Base-by-base conservation (phyloP, 1,140 invertebrate genomes). In the Seison nebaliae region DNA sequence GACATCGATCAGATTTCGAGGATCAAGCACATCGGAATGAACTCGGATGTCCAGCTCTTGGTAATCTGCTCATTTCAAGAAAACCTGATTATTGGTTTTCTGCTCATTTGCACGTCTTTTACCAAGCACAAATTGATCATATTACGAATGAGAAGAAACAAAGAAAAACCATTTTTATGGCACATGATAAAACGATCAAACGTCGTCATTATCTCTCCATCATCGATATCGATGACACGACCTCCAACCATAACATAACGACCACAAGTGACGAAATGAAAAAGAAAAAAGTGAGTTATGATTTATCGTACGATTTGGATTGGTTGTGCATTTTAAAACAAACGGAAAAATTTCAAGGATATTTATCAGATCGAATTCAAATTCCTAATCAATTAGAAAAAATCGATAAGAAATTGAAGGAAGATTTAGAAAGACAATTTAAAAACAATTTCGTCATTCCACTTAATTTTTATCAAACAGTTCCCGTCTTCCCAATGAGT, bases 31-130 rank as follows among this genome's bases (percentile, higher is more conserved):
- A 75, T 39, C 60, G 60, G 2, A 70, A 76, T 49, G 59, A 64
- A 35, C 58, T 96, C 5, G 88, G 88, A 5, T 88, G 74, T 63
- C 67, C 70, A 24, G 73, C 79, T 19, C 66, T 69, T 23, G 70
- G 72, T 55, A 73, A 81, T 46, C 53, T 96, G 9, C 54, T 96
- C 2, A 53, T 70, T 32, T 49, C 64, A 23, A 51, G 94, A 28
- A 67, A 76, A 53, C 88, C 88, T 12, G 59, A 62, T 1, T 83
- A 78, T 59, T 96, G 84, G 84, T 98, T 96, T 63, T 63, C 86
- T 31, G 88, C 81, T 29, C 88, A 98, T 66, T 64, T 96, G 29
- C 88, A 98, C 60, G 79, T 76, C 45, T 65, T 68, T 74, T 24
- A 86, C 86, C 5, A 35, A 79, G 4, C 67, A 93, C 7, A 63